Base-by-base conservation (phyloP, 1,140 invertebrate genomes). In the Eciton burchellii region DNA sequence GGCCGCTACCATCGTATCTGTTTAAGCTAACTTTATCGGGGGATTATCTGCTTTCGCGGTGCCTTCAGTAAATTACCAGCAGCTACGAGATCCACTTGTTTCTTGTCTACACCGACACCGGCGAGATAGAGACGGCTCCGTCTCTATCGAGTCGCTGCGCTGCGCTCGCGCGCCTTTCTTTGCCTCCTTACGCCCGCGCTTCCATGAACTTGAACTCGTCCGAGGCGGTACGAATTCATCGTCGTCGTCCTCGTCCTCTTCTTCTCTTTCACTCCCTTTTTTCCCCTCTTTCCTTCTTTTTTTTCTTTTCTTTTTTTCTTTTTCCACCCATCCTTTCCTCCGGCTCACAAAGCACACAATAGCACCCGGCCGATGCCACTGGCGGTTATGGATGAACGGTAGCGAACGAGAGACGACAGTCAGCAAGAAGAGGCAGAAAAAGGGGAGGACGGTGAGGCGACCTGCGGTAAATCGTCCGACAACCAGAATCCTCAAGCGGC, bases 311-410 rank as follows among this genome's bases (percentile, higher is more conserved):
- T 8, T 52, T 41, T 45, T 24, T 16, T 29, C 72, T 63, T 74
- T 73, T 35, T 72, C 35, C 21, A 16, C 21, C 14, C 47, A 43
- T 73, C 47, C 70, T 60, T 81, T 54, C 35, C 81, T 56, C 12
- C 35, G 49, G 24, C 52, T 62, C 14, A 76, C 77, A 73, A 59
- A 56, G 56, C 45, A 81, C 84, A 87, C 87, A 90, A 90, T 90
- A 85, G 84, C 54, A 68, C 70, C 79, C 71, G 62, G 45, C 56
- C 57, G 71, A 84, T 87, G 81, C 71, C 72, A 85, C 49, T 62
- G 84, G 89, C 81, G 85, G 90, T 92, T 92, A 92, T 91, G 92
- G 90, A 89, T 91, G 91, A 92, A 92, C 91, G 89, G 91, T 93
- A 91, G 91, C 91, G 72, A 85, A 87, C 77, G 84, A 85, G 88